Evolutionary conservation across 1,140 invertebrate species (phyloP).

Genomic region (Lasaia peninsularis): DNA sequence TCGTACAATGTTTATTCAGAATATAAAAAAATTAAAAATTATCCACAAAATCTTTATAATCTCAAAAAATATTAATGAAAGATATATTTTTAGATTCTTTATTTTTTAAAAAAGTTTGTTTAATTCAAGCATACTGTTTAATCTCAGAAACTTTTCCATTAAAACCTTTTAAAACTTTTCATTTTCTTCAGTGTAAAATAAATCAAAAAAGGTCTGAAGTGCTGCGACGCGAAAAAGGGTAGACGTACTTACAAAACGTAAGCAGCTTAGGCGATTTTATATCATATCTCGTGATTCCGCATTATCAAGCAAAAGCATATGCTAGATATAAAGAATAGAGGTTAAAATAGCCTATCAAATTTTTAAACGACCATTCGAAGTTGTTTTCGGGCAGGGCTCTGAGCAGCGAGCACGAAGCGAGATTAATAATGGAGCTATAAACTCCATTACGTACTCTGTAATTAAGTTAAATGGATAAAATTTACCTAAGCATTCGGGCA

Average conservation of each 20-base stretch:
- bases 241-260: slow-evolving; percentile 11
- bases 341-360: slow-evolving; percentile 28
- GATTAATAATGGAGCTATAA: slow-evolving; percentile 64
- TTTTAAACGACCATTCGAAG: slow-evolving; percentile 34
- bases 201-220: slow-evolving; percentile 7
- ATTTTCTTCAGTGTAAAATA: slow-evolving; percentile 3
- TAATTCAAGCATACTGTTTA: not conserved
- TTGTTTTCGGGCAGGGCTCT: slow-evolving; percentile 33
- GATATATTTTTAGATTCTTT: no score
- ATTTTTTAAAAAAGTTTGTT: not conserved
- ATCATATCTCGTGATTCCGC: slow-evolving; percentile 13
- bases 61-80: no score
- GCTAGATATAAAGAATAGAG: slow-evolving; percentile 25
- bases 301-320: slow-evolving; percentile 20
- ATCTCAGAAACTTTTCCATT: slow-evolving; percentile 7
- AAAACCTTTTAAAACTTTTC: slow-evolving; percentile 10
- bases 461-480: slow-evolving; percentile 65
- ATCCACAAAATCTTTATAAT: no score
- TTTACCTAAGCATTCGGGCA: slow-evolving; percentile 46
- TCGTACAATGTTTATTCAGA: no score
- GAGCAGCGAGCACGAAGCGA: slow-evolving; percentile 40
- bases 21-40: no score
- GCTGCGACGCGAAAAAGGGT: slow-evolving; percentile 8
- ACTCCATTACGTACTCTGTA: slow-evolving; percentile 60
- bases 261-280: slow-evolving; percentile 16